phyloP scores from a whole-genome alignment of 2,888 invertebrate genomes.

The Nycteola revayana region DNA sequence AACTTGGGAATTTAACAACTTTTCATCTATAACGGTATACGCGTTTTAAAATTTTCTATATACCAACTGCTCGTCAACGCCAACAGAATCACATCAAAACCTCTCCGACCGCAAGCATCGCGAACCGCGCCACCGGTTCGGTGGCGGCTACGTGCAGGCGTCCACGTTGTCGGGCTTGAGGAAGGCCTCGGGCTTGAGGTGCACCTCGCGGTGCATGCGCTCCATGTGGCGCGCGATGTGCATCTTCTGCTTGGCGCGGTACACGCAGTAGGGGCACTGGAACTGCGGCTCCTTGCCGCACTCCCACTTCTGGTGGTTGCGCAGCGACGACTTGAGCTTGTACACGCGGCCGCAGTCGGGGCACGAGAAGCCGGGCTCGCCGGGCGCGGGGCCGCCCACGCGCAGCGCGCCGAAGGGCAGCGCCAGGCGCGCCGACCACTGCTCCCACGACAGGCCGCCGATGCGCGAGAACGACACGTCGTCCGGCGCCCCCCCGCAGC shows the following conservation, averaged over 20 bases:
- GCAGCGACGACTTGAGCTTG: conserved; percentile 92
- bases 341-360: conserved; percentile 92
- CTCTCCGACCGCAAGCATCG: conserved; percentile 19
- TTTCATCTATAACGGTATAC: conserved; percentile 26
- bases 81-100: conserved; percentile 30
- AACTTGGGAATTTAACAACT: conserved; percentile 54
- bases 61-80: conserved; percentile 28
- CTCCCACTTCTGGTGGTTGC: conserved; percentile 93
- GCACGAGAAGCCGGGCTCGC: conserved; percentile 86
- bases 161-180: conserved; percentile 78
- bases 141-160: conserved; percentile 66
- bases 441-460: conserved; percentile 86
- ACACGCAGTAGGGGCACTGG: conserved; percentile 91
- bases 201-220: conserved; percentile 88
- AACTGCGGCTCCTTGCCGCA: conserved; percentile 93
- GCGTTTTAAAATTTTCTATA: conserved; percentile 34
- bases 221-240: conserved; percentile 92
- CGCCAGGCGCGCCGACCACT: conserved; percentile 89
- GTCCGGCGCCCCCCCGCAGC: conserved; percentile 53
- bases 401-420: conserved; percentile 82
- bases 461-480: conserved; percentile 88
- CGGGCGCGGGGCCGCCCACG: conserved; percentile 51
- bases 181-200: conserved; percentile 74
- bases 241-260: conserved; percentile 92
- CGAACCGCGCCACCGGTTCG: conserved; percentile 29